Percentiles rank a stretch among this genome's conserved stretches.
phyloP scores from a whole-genome alignment of 2,888 invertebrate species.

The Calliopum simillimum region DNA sequence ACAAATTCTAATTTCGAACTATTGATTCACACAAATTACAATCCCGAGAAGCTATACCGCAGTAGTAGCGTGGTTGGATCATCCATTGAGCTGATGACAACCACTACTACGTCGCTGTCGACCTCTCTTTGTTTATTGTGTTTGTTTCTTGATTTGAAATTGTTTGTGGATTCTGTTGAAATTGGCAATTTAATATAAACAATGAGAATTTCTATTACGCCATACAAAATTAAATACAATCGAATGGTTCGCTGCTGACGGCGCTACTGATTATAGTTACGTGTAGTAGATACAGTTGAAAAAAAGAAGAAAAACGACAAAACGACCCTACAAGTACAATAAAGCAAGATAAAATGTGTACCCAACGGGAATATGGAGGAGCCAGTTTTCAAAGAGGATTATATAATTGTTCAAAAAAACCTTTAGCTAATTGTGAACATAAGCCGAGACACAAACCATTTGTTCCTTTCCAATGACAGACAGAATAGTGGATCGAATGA shows the following conservation, averaged over 20 bases:
- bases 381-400: no score
- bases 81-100: constrained; percentile 11
- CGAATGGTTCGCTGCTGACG: no score
- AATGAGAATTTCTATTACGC: constrained; percentile 7
- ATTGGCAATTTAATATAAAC: constrained; percentile 7
- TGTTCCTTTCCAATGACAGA: no score
- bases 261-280: constrained; percentile 4
- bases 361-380: no score
- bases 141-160: not conserved
- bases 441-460: no score
- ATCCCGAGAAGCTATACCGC: not conserved
- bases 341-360: no score
- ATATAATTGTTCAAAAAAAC: no score
- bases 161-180: not conserved
- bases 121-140: not conserved
- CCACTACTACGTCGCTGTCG: constrained; percentile 5
- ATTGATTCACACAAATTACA: constrained; percentile 50
- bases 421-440: no score
- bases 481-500: no score
- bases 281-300: not conserved
- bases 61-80: constrained; percentile 8
- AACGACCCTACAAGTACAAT: not conserved
- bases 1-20: constrained; percentile 54
- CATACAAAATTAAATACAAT: not conserved
- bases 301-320: not conserved